phyloP scores from a whole-genome alignment of 2,888 invertebrate genomes.

The Polydesmus complanatus region DNA sequence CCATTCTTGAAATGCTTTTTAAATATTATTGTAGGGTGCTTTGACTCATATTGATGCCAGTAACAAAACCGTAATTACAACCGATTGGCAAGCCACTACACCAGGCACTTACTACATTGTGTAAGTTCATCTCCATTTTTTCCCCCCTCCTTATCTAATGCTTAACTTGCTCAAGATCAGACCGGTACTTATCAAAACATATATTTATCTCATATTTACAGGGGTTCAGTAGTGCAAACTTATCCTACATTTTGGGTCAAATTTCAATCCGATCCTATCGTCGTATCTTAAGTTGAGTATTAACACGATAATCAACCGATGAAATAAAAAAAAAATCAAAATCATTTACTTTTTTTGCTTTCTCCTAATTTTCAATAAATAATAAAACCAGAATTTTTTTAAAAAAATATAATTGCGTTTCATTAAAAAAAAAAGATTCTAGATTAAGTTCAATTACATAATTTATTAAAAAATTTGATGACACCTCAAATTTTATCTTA shows the following conservation, averaged over 20 bases:
- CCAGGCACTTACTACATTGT: background rate
- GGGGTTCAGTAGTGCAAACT: background rate
- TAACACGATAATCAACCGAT: too few relatives aligned
- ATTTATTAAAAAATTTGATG: too few relatives aligned
- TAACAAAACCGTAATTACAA: background rate
- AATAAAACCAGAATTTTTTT: too few relatives aligned
- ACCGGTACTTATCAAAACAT: background rate
- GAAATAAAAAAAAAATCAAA: too few relatives aligned
- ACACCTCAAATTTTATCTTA: too few relatives aligned
- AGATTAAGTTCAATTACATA: too few relatives aligned
- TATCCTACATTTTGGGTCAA: background rate
- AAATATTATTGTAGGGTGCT: background rate
- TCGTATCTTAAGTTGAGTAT: background rate
- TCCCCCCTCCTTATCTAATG: too few relatives aligned
- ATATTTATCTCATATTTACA: background rate
- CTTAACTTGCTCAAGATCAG: too few relatives aligned
- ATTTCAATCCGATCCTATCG: background rate
- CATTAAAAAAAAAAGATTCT: too few relatives aligned
- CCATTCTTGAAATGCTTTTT: background rate
- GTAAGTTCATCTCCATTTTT: background rate
- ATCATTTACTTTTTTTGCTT: too few relatives aligned
- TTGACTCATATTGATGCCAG: background rate
- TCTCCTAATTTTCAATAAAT: too few relatives aligned
- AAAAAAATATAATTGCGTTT: too few relatives aligned
- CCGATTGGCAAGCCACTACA: background rate